Evolutionary conservation across 2,113 vertebrate species (phyloP), one percentile per base, ranked within the genome.

Genomic region (Irena cyanogastra): DNA sequence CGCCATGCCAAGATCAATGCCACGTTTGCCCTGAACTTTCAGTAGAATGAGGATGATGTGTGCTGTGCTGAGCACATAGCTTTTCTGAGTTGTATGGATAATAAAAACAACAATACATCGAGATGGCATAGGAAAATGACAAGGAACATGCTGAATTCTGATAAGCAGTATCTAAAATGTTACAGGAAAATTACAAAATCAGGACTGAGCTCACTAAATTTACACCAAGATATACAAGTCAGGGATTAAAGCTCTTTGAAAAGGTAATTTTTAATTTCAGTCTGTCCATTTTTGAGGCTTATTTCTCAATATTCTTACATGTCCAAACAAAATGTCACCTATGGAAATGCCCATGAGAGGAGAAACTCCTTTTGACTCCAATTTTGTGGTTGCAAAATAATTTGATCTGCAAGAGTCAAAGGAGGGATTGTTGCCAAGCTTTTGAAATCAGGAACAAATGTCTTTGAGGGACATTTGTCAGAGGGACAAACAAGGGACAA

Each of bases 311-410:
- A 83, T 39, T 54, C 26, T 74, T n/a, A 56, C 0, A 0, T 69
- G 26, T 6, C 17, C 47, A 59, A 71, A 64, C 15, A 6, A 92
- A 95, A 90, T 20, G n/a, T 5, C 21, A 56, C 21, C n/a, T 64
- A 14, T 78, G 69, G 79, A 90, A 96, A 96, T 30, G 27, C 24
- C 71, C 49, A 39, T 0, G 0, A 68, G 28, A 83, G 5, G 23
- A 86, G 11, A 87, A 94, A 78, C 3, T 82, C 37, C 16, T 90
- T 83, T 31, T 60, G 30, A 87, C 49, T 93, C 37, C 35, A 18
- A 53, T 83, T 90, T 64, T 69, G 41, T 71, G 9, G 61, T 94
- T 96, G 95, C 95, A 94, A 95, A 97, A 96, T 75, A 78, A 96
- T 87, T 90, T 78, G 69, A 82, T 93, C 54, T 60, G 83, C 64